Conservation (phyloP, 2,888 invertebrate species). For the Cordilura impudica region DNA sequence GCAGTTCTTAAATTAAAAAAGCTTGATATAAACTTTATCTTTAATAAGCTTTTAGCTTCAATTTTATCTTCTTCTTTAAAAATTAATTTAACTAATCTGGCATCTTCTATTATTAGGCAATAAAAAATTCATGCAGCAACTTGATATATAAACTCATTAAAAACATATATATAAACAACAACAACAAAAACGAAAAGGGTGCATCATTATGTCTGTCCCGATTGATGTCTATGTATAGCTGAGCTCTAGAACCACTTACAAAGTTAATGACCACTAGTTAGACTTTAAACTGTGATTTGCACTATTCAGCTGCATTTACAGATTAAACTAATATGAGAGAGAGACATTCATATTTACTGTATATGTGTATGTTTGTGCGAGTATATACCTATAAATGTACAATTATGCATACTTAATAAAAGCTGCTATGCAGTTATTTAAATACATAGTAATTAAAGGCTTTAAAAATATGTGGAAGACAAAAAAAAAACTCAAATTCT, state of each 20-base stretch:
- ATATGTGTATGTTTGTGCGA: background rate
- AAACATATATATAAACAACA: conserved; percentile 21
- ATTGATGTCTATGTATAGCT: background rate
- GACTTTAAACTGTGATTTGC: conserved; percentile 63
- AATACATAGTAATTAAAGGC: conserved; percentile 61
- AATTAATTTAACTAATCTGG: background rate
- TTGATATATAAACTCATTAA: conserved; percentile 45
- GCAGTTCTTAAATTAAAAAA: too few species aligned
- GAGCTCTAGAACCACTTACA: conserved; percentile 44
- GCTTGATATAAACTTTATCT: too few species aligned
- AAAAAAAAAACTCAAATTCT: background rate
- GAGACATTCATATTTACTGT: conserved; percentile 8
- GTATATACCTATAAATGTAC: too few species aligned
- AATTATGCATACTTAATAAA: conserved; percentile 32
- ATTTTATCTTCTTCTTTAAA: background rate
- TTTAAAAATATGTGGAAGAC: conserved; percentile 28
- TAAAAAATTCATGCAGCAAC: conserved; percentile 11
- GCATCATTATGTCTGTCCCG: conserved; percentile 38
- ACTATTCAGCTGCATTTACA: conserved; percentile 47
- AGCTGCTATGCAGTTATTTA: conserved; percentile 53
- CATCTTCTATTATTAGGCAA: background rate
- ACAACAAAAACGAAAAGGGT: conserved; percentile 42
- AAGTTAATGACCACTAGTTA: conserved; percentile 65
- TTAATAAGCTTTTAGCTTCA: background rate
- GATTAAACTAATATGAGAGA: conserved; percentile 52